Percentiles rank a stretch among this genome's conserved stretches.
phyloP scores from a whole-genome alignment of 2,888 invertebrate genomes.

The Drosophila planitibia region DNA sequence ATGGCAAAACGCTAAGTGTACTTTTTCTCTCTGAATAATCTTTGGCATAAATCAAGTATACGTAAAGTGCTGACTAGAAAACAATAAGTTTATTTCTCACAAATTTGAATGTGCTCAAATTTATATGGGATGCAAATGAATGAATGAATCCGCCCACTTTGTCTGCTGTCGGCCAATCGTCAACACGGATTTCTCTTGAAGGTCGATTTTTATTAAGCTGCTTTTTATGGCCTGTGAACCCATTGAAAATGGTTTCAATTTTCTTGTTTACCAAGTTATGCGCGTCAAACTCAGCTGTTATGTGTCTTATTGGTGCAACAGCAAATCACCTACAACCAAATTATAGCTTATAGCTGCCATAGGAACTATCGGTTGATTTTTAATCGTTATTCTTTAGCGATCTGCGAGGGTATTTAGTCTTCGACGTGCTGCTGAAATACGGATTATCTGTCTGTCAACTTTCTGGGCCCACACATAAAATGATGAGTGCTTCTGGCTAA shows the following conservation, averaged over 20 bases:
- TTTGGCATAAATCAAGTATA: slow-evolving; percentile 1
- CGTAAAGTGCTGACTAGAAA: background rate
- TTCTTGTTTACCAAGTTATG: background rate
- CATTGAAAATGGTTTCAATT: background rate
- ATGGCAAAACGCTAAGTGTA: slow-evolving; percentile 7
- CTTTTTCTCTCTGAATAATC: slow-evolving; percentile 5
- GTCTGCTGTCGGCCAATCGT: background rate
- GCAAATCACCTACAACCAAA: rapidly evolving
- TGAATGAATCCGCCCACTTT: background rate
- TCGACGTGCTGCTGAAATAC: background rate
- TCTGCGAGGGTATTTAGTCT: background rate
- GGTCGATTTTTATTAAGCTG: background rate
- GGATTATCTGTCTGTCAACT: background rate
- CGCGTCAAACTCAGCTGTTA: background rate
- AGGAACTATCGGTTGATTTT: background rate
- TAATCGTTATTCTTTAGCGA: background rate
- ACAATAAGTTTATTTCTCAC: slow-evolving; percentile 2
- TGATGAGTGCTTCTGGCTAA: background rate
- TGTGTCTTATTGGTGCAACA: background rate
- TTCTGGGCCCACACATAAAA: background rate
- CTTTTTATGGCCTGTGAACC: background rate
- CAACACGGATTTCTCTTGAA: background rate
- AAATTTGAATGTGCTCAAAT: background rate
- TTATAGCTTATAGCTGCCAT: background rate
- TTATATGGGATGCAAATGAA: background rate